A percentile compares a stretch with the other conserved stretches of the same genome.
Evolutionary conservation across 2,888 invertebrate species (phyloP).

Genomic region (Papilio elwesi): DNA sequence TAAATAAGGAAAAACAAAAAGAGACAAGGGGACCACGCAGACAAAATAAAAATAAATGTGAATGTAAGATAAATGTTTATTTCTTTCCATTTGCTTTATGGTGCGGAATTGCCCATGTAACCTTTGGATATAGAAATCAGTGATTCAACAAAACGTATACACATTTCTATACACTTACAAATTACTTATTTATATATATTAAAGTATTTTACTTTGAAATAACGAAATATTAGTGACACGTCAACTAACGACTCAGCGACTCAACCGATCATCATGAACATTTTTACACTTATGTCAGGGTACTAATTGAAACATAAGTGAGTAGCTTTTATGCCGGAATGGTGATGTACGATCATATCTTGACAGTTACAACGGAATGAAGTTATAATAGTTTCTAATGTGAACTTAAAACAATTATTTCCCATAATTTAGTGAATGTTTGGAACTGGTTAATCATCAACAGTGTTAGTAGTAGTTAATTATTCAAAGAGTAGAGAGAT

Average conservation of each 20-base stretch:
- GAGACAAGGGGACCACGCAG: constrained; percentile 22
- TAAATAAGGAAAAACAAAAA: constrained; percentile 31
- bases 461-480: too few relatives aligned
- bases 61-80: constrained; percentile 41
- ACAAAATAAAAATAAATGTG: constrained; percentile 41
- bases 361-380: too few relatives aligned
- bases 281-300: too few relatives aligned
- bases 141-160: constrained; percentile 36
- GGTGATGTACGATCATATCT: too few relatives aligned
- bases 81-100: constrained; percentile 42
- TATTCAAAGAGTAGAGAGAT: too few relatives aligned
- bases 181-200: background rate
- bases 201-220: background rate
- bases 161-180: background rate
- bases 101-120: constrained; percentile 38
- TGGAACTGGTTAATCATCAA: too few relatives aligned
- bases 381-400: too few relatives aligned
- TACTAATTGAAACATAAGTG: too few relatives aligned
- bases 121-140: constrained; percentile 38
- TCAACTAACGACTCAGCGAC: background rate
- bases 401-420: too few relatives aligned
- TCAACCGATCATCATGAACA: too few relatives aligned
- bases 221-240: background rate
- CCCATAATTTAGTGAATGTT: too few relatives aligned
- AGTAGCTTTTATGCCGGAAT: too few relatives aligned